Evolutionary conservation across 2,113 vertebrate species (phyloP).

Genomic region (Origma solitaria): DNA sequence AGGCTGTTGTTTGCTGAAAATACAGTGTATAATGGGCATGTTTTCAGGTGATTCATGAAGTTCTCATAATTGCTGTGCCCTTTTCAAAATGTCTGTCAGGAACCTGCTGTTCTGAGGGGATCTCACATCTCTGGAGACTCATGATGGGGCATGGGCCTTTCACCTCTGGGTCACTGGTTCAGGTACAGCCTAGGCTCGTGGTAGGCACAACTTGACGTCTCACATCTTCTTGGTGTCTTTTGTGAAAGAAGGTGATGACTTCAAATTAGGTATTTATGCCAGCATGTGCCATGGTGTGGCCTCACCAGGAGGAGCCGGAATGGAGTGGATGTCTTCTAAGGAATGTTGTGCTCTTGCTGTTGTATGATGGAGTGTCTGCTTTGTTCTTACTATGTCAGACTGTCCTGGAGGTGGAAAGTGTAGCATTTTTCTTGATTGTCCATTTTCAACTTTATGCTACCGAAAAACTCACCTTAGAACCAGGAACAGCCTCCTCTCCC

Average conservation of each 20-base stretch:
- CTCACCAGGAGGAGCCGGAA: neutral
- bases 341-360: neutral
- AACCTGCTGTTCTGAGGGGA: neutral
- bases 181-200: conserved; percentile 4
- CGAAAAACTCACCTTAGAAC: neutral
- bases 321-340: neutral
- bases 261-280: neutral
- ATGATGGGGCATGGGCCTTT: neutral
- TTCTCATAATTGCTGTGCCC: conserved; percentile 30
- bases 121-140: conserved; percentile 10
- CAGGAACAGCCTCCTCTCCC: neutral
- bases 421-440: neutral
- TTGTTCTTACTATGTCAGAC: neutral
- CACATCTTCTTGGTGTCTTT: neutral
- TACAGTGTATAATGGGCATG: conserved; percentile 7
- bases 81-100: conserved; percentile 19
- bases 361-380: neutral
- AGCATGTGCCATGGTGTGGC: neutral
- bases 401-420: neutral
- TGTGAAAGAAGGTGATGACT: neutral
- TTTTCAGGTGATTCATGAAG: conserved; percentile 34
- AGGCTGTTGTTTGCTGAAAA: conserved; percentile 42
- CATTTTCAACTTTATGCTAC: neutral
- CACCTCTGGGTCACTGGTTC: conserved; percentile 65
- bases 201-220: neutral